A percentile compares a stretch with the other conserved stretches of the same genome.
phyloP scores from a whole-genome alignment of 2,113 vertebrate species.

The Campylorhamphus procurvoides region DNA sequence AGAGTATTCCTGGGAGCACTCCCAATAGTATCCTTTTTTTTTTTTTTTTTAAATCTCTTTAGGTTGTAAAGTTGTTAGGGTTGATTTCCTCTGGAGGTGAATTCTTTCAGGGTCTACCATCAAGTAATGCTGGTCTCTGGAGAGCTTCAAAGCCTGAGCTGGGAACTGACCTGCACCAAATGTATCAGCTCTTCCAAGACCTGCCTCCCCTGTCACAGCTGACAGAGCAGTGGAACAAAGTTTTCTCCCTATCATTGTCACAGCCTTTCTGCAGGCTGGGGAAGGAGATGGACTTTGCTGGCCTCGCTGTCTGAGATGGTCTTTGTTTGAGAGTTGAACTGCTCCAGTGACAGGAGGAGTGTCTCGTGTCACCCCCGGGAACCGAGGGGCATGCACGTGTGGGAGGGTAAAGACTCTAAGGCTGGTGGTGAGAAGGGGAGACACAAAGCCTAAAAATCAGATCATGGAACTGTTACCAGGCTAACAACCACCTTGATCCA shows the following conservation, averaged over 20 bases:
- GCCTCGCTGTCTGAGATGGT: background rate
- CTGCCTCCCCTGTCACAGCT: background rate
- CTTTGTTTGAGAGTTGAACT: background rate
- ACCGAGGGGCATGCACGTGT: fast-evolving
- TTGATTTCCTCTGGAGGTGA: background rate
- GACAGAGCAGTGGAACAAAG: background rate
- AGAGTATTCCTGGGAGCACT: background rate
- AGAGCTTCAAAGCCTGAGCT: background rate
- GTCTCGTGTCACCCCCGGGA: background rate
- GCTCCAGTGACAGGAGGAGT: background rate
- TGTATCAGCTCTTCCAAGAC: background rate
- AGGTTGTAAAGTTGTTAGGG: background rate
- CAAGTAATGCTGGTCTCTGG: background rate
- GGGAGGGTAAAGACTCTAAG: background rate
- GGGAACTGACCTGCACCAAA: background rate
- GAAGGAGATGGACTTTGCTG: background rate
- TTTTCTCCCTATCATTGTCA: background rate
- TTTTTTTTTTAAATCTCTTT: background rate
- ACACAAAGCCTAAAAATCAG: background rate
- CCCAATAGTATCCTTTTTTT: background rate
- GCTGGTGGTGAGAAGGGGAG: background rate
- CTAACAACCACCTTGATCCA: background rate
- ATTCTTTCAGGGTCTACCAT: background rate
- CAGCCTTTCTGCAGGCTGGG: background rate
- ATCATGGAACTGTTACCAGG: background rate